A percentile compares a stretch with the other conserved stretches of the same genome.
These are phyloP conservation scores for Papilio dardanus DNA, from an alignment of 1,140 invertebrate species.

Conservation along the genomic window DNA sequence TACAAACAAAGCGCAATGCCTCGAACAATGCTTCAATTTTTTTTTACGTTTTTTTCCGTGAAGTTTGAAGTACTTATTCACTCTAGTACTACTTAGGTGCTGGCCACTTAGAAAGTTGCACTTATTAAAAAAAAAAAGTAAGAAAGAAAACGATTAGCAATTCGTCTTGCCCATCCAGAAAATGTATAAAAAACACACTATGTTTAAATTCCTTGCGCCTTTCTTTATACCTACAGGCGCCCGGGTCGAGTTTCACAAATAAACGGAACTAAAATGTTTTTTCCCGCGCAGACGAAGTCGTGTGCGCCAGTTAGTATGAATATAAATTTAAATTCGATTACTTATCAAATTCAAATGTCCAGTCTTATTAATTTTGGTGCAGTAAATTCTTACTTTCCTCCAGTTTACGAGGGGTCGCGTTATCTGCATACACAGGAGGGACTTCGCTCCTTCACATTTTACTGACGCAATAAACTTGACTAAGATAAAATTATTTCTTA, in stretches of 20 bases:
- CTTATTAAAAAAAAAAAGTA: too few relatives aligned
- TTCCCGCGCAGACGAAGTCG: too few relatives aligned
- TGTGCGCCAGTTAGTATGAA: too few relatives aligned
- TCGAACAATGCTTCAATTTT: neutral
- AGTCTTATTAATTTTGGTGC: neutral
- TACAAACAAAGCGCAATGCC: neutral
- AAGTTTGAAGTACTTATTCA: neutral
- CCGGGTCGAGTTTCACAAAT: too few relatives aligned
- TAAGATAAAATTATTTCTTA: constrained; percentile 26
- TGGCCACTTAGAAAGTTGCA: too few relatives aligned
- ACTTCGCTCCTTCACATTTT: constrained; percentile 15
- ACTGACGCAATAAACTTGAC: constrained; percentile 9
- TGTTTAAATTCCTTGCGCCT: too few relatives aligned
- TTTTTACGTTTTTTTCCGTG: neutral
- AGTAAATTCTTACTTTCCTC: neutral
- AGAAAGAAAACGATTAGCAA: too few relatives aligned
- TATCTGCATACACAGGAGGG: constrained; percentile 25
- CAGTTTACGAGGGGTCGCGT: constrained; percentile 5
- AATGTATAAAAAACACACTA: too few relatives aligned
- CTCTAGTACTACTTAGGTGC: neutral
- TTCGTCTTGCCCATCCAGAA: too few relatives aligned
- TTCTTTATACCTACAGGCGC: too few relatives aligned
- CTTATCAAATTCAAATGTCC: neutral
- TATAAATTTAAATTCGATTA: neutral
- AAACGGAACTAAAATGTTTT: too few relatives aligned